Conservation (phyloP, 2,113 vertebrate genomes). For the Micromys minutus region DNA sequence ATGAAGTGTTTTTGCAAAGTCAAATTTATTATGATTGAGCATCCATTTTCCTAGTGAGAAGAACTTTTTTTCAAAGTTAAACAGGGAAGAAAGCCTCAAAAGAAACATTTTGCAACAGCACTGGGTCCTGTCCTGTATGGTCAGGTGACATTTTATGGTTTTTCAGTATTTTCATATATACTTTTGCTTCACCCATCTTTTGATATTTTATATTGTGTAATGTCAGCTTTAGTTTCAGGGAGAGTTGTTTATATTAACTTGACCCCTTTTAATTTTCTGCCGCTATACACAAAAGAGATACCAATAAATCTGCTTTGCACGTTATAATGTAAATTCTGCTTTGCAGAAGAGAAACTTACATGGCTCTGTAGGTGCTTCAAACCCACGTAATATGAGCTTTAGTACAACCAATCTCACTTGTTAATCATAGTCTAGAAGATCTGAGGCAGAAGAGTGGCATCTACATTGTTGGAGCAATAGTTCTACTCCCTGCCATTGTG, state of each 20-base stretch:
- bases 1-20: constrained; percentile 13
- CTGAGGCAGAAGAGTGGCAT: constrained; percentile 17
- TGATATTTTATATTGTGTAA: constrained; percentile 7
- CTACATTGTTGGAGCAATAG: not conserved
- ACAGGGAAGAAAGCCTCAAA: not conserved
- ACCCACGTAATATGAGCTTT: not conserved
- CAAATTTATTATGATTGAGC: not conserved
- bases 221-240: constrained; percentile 6
- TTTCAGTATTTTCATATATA: not conserved
- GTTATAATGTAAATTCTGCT: not conserved
- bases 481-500: not conserved
- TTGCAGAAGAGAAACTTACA: not conserved
- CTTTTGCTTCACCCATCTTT: not conserved
- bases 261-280: not conserved
- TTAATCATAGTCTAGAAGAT: not conserved
- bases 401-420: not conserved
- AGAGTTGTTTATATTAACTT: not conserved
- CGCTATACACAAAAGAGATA: not conserved
- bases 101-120: not conserved
- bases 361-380: not conserved
- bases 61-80: not conserved
- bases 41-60: not conserved
- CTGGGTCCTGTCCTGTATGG: not conserved
- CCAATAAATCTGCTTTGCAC: not conserved
- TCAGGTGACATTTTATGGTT: not conserved